These are phyloP conservation scores for Bothrops jararaca DNA, from an alignment of 2,113 vertebrate genomes.

Conservation along the genomic window DNA sequence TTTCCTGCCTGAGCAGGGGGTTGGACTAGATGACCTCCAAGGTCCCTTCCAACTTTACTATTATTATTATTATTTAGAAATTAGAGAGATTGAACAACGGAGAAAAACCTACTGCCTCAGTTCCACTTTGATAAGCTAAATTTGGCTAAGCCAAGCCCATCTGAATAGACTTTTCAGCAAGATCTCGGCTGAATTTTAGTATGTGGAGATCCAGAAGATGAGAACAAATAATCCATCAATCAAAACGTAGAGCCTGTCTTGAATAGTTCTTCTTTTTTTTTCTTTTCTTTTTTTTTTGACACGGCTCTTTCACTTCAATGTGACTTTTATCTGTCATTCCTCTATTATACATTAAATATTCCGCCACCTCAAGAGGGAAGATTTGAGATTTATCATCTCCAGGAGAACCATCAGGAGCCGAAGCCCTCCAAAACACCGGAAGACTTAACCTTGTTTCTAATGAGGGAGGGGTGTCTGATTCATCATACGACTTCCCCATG, in stretches of 20 bases:
- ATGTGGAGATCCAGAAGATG: not conserved
- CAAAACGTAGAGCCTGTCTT: not conserved
- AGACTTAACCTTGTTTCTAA: not conserved
- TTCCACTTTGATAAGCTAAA: not conserved
- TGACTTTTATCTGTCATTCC: not conserved
- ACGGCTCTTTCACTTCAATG: not conserved
- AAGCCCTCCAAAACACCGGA: not conserved
- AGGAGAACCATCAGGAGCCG: not conserved
- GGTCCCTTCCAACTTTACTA: too few species aligned
- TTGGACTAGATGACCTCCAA: too few species aligned
- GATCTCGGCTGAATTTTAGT: not conserved
- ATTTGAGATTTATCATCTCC: not conserved
- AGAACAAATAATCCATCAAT: not conserved
- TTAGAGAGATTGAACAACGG: not conserved
- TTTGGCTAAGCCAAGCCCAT: not conserved
- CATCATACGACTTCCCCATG: not conserved
- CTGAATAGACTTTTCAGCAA: not conserved
- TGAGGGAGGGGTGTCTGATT: not conserved
- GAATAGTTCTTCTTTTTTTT: too few species aligned
- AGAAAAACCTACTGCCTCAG: not conserved
- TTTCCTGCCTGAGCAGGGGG: too few species aligned
- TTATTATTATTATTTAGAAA: too few species aligned
- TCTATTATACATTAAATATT: not conserved
- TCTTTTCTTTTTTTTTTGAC: not conserved
- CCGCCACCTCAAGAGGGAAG: not conserved